Base-by-base conservation (phyloP, 2,113 vertebrate genomes). In the Colossoma macropomum region DNA sequence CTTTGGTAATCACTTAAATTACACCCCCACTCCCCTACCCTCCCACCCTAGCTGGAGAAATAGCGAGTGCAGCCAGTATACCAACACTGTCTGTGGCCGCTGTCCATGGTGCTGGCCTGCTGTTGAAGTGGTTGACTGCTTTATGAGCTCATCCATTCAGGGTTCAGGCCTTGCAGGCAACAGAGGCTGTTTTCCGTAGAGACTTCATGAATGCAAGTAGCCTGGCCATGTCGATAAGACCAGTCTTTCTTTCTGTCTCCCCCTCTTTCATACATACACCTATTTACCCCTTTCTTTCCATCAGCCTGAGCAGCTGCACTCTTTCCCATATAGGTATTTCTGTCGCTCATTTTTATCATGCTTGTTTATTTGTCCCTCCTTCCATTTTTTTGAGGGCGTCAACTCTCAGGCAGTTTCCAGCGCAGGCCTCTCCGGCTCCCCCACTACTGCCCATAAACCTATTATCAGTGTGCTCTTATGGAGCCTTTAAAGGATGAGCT, bases 131-230 rank as follows among this genome's bases (percentile, higher is more conserved):
- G 21, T 19, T 4, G 45, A 79, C 21, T 56, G 50, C 10, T 69
- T 79, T 69, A 75, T 80, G 19, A 25, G 25, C 32, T 80, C 12
- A 65, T 74, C 50, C 78, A 25, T 65, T 65, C 70, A 54, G 30
- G 11, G 62, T 78, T 73, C 32, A 34, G 54, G 48, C 28, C 68
- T 62, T 38, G 28, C 15, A 72, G 72, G 60, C n/a, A 62, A 56
- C 38, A 34, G 23, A 19, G 74, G 34, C 1, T n/a, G 21, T 56
- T 79, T 75, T 38, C 63, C 25, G 30, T 32, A 45, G 56, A 73
- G 27, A 32, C 34, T 11, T 3, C 65, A 66, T n/a, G 32, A 34
- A 34, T 1, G 28, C 30, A 34, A 34, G 16, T 17, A 21, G 75
- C 6, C 59, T 63, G 60, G 15, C 54, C 52, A 23, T 77, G 34